These are phyloP conservation scores for Mus musculus DNA, from an alignment of 2,113 vertebrate species.

Conservation along the genomic window DNA sequence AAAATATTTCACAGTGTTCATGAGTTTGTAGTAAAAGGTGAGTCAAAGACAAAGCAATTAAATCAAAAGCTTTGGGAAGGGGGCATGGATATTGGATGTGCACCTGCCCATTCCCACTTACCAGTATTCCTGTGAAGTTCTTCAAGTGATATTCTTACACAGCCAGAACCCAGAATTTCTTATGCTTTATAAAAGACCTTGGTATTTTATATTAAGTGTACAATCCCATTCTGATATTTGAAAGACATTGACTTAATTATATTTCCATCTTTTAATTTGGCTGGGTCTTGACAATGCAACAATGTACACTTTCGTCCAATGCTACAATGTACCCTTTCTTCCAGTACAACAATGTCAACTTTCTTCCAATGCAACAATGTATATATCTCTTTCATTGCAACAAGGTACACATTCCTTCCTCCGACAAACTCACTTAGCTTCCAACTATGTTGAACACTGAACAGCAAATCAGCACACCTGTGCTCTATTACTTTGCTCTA, in stretches of 20 bases:
- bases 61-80: neutral
- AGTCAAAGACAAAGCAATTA: neutral
- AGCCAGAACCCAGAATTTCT: neutral
- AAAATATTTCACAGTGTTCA: constrained; percentile 95
- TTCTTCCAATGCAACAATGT: neutral
- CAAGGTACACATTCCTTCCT: neutral
- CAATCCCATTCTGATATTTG: neutral
- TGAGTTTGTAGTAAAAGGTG: constrained; percentile 96
- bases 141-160: neutral
- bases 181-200: neutral
- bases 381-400: neutral
- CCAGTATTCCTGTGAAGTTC: neutral
- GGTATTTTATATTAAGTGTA: neutral
- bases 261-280: neutral
- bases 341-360: neutral
- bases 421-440: neutral
- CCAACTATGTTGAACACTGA: neutral
- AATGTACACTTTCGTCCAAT: neutral
- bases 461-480: neutral
- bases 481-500: neutral
- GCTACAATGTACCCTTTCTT: neutral
- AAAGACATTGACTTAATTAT: neutral
- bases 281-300: neutral
- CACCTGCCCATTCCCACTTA: neutral
- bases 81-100: neutral